Percentiles rank a stretch among this genome's conserved stretches.
These are phyloP conservation scores for Neoarius graeffei DNA, from an alignment of 2,113 vertebrate genomes.

Conservation along the genomic window DNA sequence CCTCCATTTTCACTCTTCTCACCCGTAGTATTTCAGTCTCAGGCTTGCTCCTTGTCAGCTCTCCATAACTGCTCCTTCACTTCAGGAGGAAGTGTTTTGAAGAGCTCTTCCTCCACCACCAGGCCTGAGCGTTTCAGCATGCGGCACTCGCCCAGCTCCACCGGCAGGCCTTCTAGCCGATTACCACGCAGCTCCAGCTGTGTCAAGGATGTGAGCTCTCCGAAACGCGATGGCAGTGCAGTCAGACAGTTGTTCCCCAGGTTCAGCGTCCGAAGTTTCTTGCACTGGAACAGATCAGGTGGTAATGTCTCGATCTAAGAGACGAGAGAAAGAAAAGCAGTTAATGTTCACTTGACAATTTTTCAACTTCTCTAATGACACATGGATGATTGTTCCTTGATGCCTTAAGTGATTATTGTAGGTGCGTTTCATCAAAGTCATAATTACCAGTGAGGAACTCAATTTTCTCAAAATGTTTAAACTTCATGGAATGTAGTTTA, in stretches of 20 bases:
- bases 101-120: slow-evolving; percentile 94
- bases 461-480: not conserved
- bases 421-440: not conserved
- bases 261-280: slow-evolving; percentile 90
- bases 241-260: slow-evolving; percentile 93
- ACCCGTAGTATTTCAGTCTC: slow-evolving; percentile 57
- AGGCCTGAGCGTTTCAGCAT: slow-evolving; percentile 88
- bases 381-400: not conserved
- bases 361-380: not conserved
- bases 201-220: slow-evolving; percentile 85
- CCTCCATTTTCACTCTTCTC: not conserved
- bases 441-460: not conserved
- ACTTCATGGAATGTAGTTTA: not conserved
- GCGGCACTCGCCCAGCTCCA: slow-evolving; percentile 92
- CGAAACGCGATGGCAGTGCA: slow-evolving; percentile 86
- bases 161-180: slow-evolving; percentile 90
- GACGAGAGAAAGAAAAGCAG: not conserved
- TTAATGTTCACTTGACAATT: not conserved
- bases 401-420: not conserved
- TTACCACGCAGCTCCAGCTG: slow-evolving; percentile 95
- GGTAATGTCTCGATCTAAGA: slow-evolving; percentile 89
- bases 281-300: slow-evolving; percentile 94
- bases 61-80: slow-evolving; percentile 93
- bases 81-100: slow-evolving; percentile 89
- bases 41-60: slow-evolving; percentile 91